A percentile compares a stretch with the other conserved stretches of the same genome.
Conservation (phyloP, 1,140 invertebrate genomes). For the Heliothis virescens region DNA sequence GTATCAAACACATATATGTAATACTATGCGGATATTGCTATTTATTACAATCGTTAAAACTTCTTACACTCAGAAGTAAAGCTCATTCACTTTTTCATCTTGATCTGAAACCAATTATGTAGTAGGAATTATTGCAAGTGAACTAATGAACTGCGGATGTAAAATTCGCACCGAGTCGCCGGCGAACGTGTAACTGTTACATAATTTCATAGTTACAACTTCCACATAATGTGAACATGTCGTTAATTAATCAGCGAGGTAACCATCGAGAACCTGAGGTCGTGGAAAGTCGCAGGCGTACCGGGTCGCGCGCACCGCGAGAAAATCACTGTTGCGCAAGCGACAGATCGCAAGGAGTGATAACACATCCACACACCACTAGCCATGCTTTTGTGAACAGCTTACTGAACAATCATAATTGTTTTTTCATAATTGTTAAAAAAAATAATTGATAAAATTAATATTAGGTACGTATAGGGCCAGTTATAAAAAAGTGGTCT, state of each 20-base stretch:
- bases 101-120: neutral
- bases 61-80: constrained; percentile 2
- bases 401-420: neutral
- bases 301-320: constrained; percentile 50
- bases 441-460: neutral
- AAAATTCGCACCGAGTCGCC: neutral
- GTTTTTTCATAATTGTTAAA: neutral
- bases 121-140: constrained; percentile 13
- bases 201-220: constrained; percentile 33
- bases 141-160: neutral
- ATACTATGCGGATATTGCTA: constrained; percentile 4
- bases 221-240: constrained; percentile 33
- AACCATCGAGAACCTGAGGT: constrained; percentile 50
- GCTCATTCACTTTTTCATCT: neutral
- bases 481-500: too few species aligned
- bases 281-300: constrained; percentile 58
- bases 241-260: constrained; percentile 46
- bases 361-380: constrained; percentile 7
- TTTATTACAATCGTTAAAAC: neutral
- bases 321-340: constrained; percentile 59
- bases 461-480: too few species aligned
- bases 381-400: neutral
- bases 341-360: constrained; percentile 34
- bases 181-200: constrained; percentile 5
- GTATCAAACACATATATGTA: neutral